Evolutionary conservation across 2,888 invertebrate species (phyloP), one percentile per base, ranked within the genome.

Genomic region (Pristionchus fissidentatus): DNA sequence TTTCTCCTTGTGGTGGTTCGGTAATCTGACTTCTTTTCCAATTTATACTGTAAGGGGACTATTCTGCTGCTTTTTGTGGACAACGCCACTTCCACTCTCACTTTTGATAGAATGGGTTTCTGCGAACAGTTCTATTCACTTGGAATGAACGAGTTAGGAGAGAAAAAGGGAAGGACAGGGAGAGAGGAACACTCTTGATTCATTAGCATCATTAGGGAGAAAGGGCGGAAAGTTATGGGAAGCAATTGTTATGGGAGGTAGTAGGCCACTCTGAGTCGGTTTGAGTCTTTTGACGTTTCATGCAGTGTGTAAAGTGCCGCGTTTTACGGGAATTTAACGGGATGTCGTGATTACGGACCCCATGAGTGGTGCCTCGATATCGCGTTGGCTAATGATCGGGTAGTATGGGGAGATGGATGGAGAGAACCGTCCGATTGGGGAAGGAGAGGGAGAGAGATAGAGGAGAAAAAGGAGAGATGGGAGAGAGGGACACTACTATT

Each of bases 211-310:
- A 70, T 70, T 70, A 70, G 43, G 70, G 70, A n/a, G 41, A 22
- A 13, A 57, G 60, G 32, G 60, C n/a, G 70, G 43, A 70, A 41
- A 70, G 70, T 70, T 70, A 70, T 70, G 70, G 41, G 70, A 70
- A 70, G n/a, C 70, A 41, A 41, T 41, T 41, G 38, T 70, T 41
- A 70, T 38, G 26, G 3, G 35, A 15, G 13, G n/a, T 5, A 15
- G 41, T 10, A 70, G 70, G 70, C 41, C 41, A 26, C 41, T 7
- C 70, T 41, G 26, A 1, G 22, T 22, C 38, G n/a, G 35, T 35
- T 62, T 70, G 41, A 26, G 38, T 70, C 41, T 22, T 70, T 3
- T 41, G 52, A 15, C 35, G 26, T 41, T 70, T 10, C n/a, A n/a
- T 22, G 41, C 13, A 32, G 35, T 32, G 35, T 2, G 13, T 10